A percentile compares a stretch with the other conserved stretches of the same genome.
These are phyloP conservation scores for Propsilocerus akamusi DNA, from an alignment of 1,140 invertebrate species.

Conservation along the genomic window DNA sequence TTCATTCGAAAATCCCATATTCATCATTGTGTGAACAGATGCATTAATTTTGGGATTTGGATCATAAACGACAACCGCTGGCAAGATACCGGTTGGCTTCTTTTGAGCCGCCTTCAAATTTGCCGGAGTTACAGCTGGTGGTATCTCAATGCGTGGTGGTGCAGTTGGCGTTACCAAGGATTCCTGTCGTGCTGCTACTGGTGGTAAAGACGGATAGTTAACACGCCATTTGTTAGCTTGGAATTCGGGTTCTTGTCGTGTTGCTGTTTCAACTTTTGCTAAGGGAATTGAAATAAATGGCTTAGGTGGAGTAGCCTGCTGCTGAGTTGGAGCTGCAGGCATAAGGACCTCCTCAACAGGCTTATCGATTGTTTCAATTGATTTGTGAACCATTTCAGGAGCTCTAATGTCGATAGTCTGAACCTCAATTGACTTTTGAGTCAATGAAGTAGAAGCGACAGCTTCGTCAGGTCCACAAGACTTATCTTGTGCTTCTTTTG, in stretches of 20 bases:
- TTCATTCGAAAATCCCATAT: conserved; percentile 69
- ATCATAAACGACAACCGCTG: conserved; percentile 12
- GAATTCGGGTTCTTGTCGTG: not conserved
- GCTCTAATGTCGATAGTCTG: not conserved
- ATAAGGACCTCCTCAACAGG: no score
- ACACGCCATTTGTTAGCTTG: not conserved
- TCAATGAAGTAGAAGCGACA: no score
- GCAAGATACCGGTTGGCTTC: not conserved
- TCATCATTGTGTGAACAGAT: conserved; percentile 45
- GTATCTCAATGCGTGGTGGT: not conserved
- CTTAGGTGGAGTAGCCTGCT: not conserved
- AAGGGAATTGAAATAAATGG: not conserved
- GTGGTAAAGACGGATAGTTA: not conserved
- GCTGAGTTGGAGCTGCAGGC: not conserved
- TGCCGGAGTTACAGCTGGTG: not conserved
- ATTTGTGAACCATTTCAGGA: not conserved
- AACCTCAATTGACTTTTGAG: not conserved
- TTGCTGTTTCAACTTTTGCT: not conserved
- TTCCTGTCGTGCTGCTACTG: not conserved
- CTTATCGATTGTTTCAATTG: not conserved
- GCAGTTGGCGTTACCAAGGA: no score
- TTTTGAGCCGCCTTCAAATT: not conserved
- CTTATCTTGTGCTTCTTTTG: no score
- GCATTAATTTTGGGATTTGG: conserved; percentile 37
- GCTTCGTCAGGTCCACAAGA: no score